Evolutionary conservation across 2,113 vertebrate genomes (phyloP), one percentile per base, ranked within the genome.

Genomic region (Leuciscus idus): DNA sequence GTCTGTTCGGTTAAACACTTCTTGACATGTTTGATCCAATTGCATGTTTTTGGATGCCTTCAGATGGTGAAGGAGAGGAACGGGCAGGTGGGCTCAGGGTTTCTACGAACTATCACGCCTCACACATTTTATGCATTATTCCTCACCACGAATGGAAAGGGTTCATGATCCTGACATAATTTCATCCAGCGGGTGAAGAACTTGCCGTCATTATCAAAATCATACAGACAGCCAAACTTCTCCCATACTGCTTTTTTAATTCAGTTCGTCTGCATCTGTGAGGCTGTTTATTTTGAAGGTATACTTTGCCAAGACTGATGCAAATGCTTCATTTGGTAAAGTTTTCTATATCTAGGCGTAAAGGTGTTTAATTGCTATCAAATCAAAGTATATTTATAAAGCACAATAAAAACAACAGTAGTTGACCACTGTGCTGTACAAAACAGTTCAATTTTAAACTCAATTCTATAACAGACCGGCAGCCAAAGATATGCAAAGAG

Each of bases 111-210:
- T 23, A 13, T 43, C 70, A 6, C 21, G 0, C 48, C 75, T 36
- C 52, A 68, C 48, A 83, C 81, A 17, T 83, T 72, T 72, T 55
- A 55, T n/a, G 28, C 10, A 72, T 83, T 72, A 70, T 83, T 30
- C 72, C 64, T 50, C 17, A 23, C 74, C 30, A 33, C 9, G 19
- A 77, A 55, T 77, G 50, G 28, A 52, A 36, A 52, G 46, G 10
- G 55, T 80, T 61, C 5, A 4, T 23, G 46, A 52, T 33, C 26
- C 15, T 33, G 15, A 55, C 81, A 55, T 83, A 70, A 72, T 83
- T 70, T 72, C 28, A 33, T 83, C 81, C 81, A 83, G 64, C 39
- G 61, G n/a, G 36, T 66, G 59, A 83, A 52, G 28, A 70, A 4
- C 43, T 6, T 62, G 39, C 28, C 39, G 2, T 83, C 26, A 72